These are phyloP conservation scores for Drosophila borealis DNA, from an alignment of 2,888 invertebrate genomes.

Conservation along the genomic window DNA sequence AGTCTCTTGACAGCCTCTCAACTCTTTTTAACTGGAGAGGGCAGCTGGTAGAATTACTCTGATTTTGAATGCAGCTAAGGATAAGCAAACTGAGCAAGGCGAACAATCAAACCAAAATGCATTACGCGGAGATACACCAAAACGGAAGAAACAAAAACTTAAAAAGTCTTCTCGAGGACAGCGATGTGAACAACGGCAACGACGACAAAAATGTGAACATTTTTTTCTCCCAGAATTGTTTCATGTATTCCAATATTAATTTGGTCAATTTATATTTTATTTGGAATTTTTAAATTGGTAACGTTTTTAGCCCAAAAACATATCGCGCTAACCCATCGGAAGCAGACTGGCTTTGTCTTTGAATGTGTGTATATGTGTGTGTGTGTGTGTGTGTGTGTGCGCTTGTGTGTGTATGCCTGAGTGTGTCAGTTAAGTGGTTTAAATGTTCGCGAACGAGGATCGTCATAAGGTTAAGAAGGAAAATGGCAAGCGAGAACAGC, in stretches of 20 bases:
- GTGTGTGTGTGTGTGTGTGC: slow-evolving; percentile 3
- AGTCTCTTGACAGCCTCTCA: slow-evolving; percentile 24
- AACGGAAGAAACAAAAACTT: slow-evolving; percentile 15
- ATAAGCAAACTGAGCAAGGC: slow-evolving; percentile 36
- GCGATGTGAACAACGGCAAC: slow-evolving; percentile 33
- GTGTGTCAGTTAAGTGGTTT: slow-evolving; percentile 73
- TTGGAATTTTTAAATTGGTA: slow-evolving; percentile 85
- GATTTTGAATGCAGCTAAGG: slow-evolving; percentile 57
- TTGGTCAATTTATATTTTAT: slow-evolving; percentile 85
- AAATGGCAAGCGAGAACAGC: slow-evolving; percentile 1
- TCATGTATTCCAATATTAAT: slow-evolving; percentile 84
- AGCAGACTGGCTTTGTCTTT: slow-evolving; percentile 36
- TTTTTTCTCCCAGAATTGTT: slow-evolving; percentile 85
- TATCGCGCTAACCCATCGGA: slow-evolving; percentile 73
- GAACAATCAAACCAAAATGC: slow-evolving; percentile 28
- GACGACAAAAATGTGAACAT: slow-evolving; percentile 77
- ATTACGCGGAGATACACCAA: slow-evolving; percentile 26
- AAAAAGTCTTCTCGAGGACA: slow-evolving; percentile 18
- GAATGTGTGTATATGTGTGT: not conserved
- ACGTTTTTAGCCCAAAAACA: slow-evolving; percentile 70
- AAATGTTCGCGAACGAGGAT: slow-evolving; percentile 61
- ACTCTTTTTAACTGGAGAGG: slow-evolving; percentile 1
- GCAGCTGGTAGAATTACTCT: slow-evolving; percentile 33
- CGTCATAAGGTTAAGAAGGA: slow-evolving; percentile 56
- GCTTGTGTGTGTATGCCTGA: slow-evolving; percentile 33